Evolutionary conservation across 2,797 vertebrate genomes (phyloP), one percentile per base, ranked within the genome.

Genomic region (Moxostoma hubbsi): DNA sequence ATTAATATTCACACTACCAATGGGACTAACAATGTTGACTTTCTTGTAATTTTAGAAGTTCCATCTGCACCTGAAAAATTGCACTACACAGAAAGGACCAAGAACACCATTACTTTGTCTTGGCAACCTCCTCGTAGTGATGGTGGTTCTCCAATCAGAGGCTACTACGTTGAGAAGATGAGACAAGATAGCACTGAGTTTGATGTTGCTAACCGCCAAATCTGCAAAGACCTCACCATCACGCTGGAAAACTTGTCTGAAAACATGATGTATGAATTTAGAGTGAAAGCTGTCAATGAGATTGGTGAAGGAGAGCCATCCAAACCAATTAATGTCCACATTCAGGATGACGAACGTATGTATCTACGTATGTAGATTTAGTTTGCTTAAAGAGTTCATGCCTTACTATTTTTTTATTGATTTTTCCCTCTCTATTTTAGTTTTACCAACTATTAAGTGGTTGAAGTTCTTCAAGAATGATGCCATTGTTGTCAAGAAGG

Each of bases 151-250:
- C 96, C 96, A 69, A 90, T 99, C 78, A 89, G 87, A 69, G 98
- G 98, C 3, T 99, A 99, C 82, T 95, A 96, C 51, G 92, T 99
- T 84, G 98, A 99, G 89, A 99, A 99, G 88, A 95, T 95, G 90
- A 94, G 96, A 84, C 94, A 96, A 0, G 98, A 99, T 79, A 88
- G 94, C 85, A 93, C 89, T 1, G 95, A 97, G 84, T 99, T 91
- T 77, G 97, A 99, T 75, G 93, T 95, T 88, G 98, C 97, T 73
- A 97, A 96, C 87, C 93, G 91, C 45, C 91, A 92, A 75, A 92
- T 97, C 45, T 97, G 97, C 86, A 93, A 93, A 47, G 94, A 86
- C 59, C 94, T 92, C 3, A 94, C 92, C 64, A 90, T 96, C 49
- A 92, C 94, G 0, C 87, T 99, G 16, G 98, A 98, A 47, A 95